Evolutionary conservation across 2,113 vertebrate species (phyloP), one percentile per base, ranked within the genome.

Genomic region (Leiothrix lutea): DNA sequence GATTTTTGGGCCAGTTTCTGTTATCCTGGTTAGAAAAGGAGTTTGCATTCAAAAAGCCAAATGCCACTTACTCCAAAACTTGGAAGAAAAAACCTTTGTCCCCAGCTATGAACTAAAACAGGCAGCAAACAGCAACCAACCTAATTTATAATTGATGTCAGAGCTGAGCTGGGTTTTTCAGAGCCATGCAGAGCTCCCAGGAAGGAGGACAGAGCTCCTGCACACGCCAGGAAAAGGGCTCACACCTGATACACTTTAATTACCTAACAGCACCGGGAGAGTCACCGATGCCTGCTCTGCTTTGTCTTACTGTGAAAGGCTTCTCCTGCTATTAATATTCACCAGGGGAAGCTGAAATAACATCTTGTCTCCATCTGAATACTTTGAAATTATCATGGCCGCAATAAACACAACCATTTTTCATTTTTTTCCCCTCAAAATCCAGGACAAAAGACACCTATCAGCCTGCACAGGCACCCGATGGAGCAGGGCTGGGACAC

Each of bases 271-370:
- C 74, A 60, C 89, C 28, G 6, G 62, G 29, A 91, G 67, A 54
- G 70, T 61, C 67, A 90, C 70, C 11, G 21, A 86, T 83, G 90
- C 82, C 88, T 77, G 5, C 35, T 11, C 89, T 85, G 94, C 44
- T 92, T 45, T 71, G 90, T 83, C 86, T 83, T 45, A 47, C 93
- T 15, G 10, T 29, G 60, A 91, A 94, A 92, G 23, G 51, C 60
- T 92, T 75, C 94, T 69, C 25, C 77, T 35, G 48, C 74, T 85
- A 84, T 86, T 87, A 95, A 95, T 88, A 94, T 74, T 89, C 95
- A 94, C 89, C 72, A 60, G 84, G 84, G 64, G 82, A 91, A 82
- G 84, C 40, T 10, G 36, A 94, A 94, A 86, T 51, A 74, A 75
- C 6, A 4, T 72, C 90, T 86, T 40, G 42, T 35, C 54, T 88